Evolutionary conservation across 2,888 invertebrate species (phyloP), one percentile per base, ranked within the genome.

Genomic region (Ectropis crepuscularia): DNA sequence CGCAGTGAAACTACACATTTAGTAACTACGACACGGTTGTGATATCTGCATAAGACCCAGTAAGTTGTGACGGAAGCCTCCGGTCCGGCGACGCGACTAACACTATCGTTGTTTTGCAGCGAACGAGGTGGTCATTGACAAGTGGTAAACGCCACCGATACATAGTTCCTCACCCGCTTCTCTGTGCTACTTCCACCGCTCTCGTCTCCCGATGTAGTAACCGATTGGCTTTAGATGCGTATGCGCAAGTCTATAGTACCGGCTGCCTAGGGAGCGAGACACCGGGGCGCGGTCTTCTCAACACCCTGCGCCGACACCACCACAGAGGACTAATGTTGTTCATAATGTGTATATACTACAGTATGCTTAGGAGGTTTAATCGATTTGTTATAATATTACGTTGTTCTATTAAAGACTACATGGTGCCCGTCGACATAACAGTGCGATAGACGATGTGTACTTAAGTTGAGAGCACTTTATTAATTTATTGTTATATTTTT

Each of bases 111-210:
- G 84, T 93, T 93, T 95, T 95, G 86, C 95, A 95, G 95, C 93
- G 94, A 94, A 95, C 93, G 95, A 95, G 86, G 92, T 89, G 91
- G 95, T 95, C 92, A 85, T 94, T 93, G 94, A 95, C 94, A 95
- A 94, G 94, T 95, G 95, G 95, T 94, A 94, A 92, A 86, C 88
- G 83, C 90, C 90, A 91, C 89, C 85, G 83, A 80, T 80, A 82
- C 88, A 84, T 88, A 89, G 89, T 89, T 88, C 90, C 90, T 90
- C 90, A 85, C 78, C 89, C 86, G 89, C 91, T 88, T 88, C 89
- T 89, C 87, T 89, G 85, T 86, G 86, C 88, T 82, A 83, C 87
- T 86, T 82, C 86, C 84, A 85, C 86, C 85, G 88, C 89, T 86
- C 86, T 86, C 88, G 88, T 83, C 86, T 86, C 83, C 82, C 80